Percentiles rank a stretch among this genome's conserved stretches.
These are phyloP conservation scores for Panopea generosa DNA, from an alignment of 2,888 invertebrate genomes.

Conservation along the genomic window DNA sequence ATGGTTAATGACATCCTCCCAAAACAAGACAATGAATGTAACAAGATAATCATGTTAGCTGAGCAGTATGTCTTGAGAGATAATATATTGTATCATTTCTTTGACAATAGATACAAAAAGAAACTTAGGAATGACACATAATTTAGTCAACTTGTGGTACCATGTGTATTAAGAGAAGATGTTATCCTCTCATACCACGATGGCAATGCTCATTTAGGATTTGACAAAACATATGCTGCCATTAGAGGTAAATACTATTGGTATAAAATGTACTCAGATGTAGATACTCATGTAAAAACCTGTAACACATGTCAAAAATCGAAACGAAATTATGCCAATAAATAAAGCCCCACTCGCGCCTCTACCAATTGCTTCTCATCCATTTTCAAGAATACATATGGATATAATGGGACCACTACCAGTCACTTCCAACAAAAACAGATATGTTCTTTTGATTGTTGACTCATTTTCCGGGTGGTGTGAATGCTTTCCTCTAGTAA, in stretches of 20 bases:
- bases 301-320: constrained; percentile 43
- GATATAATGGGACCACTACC: constrained; percentile 46
- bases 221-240: constrained; percentile 45
- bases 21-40: constrained; percentile 11
- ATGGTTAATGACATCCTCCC: constrained; percentile 23
- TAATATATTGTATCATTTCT: constrained; percentile 40
- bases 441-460: constrained; percentile 27
- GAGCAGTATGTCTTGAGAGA: constrained; percentile 37
- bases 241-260: constrained; percentile 55
- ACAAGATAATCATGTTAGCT: not conserved
- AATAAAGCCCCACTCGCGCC: constrained; percentile 35
- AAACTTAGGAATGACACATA: not conserved
- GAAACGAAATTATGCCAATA: constrained; percentile 25
- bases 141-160: constrained; percentile 41
- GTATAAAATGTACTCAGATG: constrained; percentile 56
- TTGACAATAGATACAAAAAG: constrained; percentile 25
- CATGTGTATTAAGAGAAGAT: constrained; percentile 38
- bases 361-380: constrained; percentile 24
- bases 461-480: constrained; percentile 27
- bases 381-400: constrained; percentile 42
- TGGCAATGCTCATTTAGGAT: constrained; percentile 43
- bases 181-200: constrained; percentile 56
- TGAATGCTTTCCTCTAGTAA: constrained; percentile 48
- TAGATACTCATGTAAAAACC: constrained; percentile 43
- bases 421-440: constrained; percentile 1